Percentiles rank a stretch among this genome's conserved stretches.
These are phyloP conservation scores for Ptyas mucosa DNA, from an alignment of 2,113 vertebrate species.

Conservation along the genomic window DNA sequence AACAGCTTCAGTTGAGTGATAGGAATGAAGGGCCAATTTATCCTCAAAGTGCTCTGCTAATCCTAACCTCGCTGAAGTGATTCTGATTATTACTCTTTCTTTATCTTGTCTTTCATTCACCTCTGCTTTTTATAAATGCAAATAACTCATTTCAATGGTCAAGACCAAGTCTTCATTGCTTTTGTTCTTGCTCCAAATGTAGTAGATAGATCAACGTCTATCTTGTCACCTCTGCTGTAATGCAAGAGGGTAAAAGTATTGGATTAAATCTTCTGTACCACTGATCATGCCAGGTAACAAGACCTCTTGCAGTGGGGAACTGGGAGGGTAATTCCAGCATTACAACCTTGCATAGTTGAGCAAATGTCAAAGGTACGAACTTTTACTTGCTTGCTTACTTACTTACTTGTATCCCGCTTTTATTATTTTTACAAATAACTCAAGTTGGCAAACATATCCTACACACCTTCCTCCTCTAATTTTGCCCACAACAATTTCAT, in stretches of 20 bases:
- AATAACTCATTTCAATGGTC: neutral
- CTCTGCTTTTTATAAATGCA: neutral
- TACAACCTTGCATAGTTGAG: neutral
- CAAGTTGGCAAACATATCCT: neutral
- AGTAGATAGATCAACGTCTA: neutral
- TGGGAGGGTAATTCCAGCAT: neutral
- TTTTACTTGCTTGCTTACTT: neutral
- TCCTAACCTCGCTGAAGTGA: neutral
- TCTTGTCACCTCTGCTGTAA: neutral
- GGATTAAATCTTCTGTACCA: neutral
- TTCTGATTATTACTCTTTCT: neutral
- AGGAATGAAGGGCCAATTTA: neutral
- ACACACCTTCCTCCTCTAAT: neutral
- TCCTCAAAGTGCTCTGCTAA: neutral
- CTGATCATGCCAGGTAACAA: neutral
- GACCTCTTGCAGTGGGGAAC: neutral
- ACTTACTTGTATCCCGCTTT: neutral
- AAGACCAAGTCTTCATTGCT: neutral
- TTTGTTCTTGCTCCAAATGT: neutral
- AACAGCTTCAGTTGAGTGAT: neutral
- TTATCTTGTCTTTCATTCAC: slow-evolving; percentile 5
- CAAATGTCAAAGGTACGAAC: neutral
- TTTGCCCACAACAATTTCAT: neutral
- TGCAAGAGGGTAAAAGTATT: neutral
- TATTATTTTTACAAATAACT: neutral